Evolutionary conservation across 2,113 vertebrate species (phyloP), one percentile per base, ranked within the genome.

Genomic region (Poeciliopsis occidentalis): DNA sequence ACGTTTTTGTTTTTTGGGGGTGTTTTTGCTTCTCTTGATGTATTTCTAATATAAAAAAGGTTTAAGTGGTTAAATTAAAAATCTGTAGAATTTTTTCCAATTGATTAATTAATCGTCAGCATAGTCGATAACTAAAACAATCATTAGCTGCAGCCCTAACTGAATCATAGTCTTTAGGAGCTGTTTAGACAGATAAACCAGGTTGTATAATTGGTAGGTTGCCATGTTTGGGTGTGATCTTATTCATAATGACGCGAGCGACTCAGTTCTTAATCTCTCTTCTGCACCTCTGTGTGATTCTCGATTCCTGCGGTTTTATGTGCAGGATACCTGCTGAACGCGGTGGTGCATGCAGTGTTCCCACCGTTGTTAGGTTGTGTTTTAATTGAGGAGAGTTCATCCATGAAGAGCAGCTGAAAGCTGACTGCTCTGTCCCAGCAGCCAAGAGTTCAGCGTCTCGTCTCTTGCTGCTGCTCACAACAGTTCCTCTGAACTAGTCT

Each of bases 321-420:
- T 10, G 12, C 64, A 51, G 37, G 54, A 67, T 67, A 44, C 75
- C 76, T 69, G 47, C 15, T 30, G 74, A 32, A 39, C 73, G 76
- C 10, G 24, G 71, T 65, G 13, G 29, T 41, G 2, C 22, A 0
- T 71, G 41, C 76, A 32, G 67, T 4, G 13, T 31, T n/a, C 37
- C 44, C 60, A 7, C 57, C 62, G 73, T 82, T 79, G 77, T 88
- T 51, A 60, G 70, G 64, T 61, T 51, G 47, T 60, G 69, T 80
- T 91, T 83, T 88, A 90, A 88, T 88, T 88, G 88, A 74, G 39
- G 81, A 66, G 63, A 85, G 47, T 76, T 85, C 85, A 70, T 62
- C 81, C 71, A 60, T 83, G 81, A 89, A 85, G 51, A 73, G 86
- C 51, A 71, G 26, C 69, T 30, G 67, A 29, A 62, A 61, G 60